Base-by-base conservation (phyloP, 2,113 vertebrate genomes). In the Kobus ellipsiprymnus region DNA sequence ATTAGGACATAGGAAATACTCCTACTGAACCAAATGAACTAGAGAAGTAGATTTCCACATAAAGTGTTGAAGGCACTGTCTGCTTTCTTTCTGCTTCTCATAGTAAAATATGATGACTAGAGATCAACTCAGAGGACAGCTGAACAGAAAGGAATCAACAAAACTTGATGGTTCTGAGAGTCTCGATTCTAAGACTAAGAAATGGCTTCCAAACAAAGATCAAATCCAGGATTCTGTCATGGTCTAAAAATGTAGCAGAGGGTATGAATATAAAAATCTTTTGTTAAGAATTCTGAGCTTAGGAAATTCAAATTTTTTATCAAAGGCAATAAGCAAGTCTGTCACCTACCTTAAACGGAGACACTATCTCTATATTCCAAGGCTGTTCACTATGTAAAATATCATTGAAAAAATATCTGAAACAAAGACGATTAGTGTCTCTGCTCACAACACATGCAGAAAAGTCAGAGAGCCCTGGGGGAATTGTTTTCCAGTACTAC, bases 151-250 rank as follows among this genome's bases (percentile, higher is more conserved):
- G 29, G 40, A 95, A 87, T 9, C 33, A 78, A 44, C 36, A 74
- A 86, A n/a, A 74, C 19, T n/a, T 29, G 17, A 78, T 33, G n/a
- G 30, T 62, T 80, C 71, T 87, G 29, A 33, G 30, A 82, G 29
- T 59, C 27, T 85, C 8, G 27, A 82, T 19, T 94, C 52, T 95
- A 67, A 71, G 95, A 81, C 95, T 96, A 97, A 95, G 57, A 88
- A 91, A 93, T 25, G 25, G 23, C 17, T 82, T 95, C 25, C 50
- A 85, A 96, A 88, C 33, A 52, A 94, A 85, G n/a, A 81, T 81
- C 27, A 82, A 94, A 85, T 44, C 16, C 48, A 55, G 36, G 23
- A 46, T 44, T 64, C 27, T 46, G 2, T 40, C 36, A 54, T 5
- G 23, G 59, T 81, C 27, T 87, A 86, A 83, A 96, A 88, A 52